Evolutionary conservation across 1,140 invertebrate genomes (phyloP), one percentile per base, ranked within the genome.

Genomic region (Heliconius eleuchia): DNA sequence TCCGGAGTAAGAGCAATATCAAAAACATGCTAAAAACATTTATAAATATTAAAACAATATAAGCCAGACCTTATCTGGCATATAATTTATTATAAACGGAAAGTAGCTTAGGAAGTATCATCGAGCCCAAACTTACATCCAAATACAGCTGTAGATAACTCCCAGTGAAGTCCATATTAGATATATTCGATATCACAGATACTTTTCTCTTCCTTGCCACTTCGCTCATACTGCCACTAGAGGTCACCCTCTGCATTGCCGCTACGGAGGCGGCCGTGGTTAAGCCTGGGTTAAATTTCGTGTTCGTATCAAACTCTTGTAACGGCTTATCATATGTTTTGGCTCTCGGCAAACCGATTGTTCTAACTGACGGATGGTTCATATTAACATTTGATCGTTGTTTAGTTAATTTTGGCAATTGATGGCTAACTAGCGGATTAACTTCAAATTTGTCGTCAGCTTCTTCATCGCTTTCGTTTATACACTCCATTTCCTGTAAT

Each of bases 161-260:
- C 71, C 96, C 96, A 71, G 96, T 96, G 87, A 97, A 96, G 89
- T 97, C 96, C 95, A 97, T 95, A 80, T 96, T 95, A 1, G 96
- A 97, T 73, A 97, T 95, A 87, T 96, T 96, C 13, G 96, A 97
- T 83, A 96, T 96, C 55, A 96, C 95, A 16, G 96, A 97, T 52
- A 95, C 95, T 90, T 96, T 96, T 76, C 94, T 95, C 86, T 93
- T 95, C 84, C 92, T 92, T 82, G 94, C 92, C 73, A 92, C 94
- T 83, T 91, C 93, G 74, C 84, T 94, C 89, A 91, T 94, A 82
- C 90, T 95, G 37, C 90, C 92, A 78, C 86, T 94, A n/a, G 90
- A 95, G 13, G 95, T 95, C 74, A 95, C 95, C 74, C 95, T 91
- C 66, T 95, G 93, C 82, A 95, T 95, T 72, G 95, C 95, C 1